Percentiles rank a stretch among this genome's conserved stretches.
Evolutionary conservation across 2,888 invertebrate genomes (phyloP).

Genomic region (Andrena haemorrhoa): DNA sequence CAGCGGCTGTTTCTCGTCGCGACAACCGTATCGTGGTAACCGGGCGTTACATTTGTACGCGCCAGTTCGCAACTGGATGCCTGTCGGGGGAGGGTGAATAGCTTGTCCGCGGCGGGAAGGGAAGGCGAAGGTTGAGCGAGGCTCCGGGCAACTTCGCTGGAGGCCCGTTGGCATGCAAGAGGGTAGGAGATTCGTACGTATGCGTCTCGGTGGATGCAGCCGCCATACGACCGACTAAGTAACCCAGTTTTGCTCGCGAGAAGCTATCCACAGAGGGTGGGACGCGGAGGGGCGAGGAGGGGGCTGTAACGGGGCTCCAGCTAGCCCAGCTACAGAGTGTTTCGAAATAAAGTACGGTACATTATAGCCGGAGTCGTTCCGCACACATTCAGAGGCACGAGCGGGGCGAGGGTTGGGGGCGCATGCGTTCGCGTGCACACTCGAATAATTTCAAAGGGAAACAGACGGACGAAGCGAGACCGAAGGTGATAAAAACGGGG

Average conservation of each 20-base stretch:
- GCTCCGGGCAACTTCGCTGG: slow-evolving; percentile 43
- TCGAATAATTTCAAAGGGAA: slow-evolving; percentile 53
- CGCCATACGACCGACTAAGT: slow-evolving; percentile 61
- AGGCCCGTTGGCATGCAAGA: slow-evolving; percentile 34
- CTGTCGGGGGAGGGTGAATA: neutral
- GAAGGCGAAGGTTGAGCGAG: slow-evolving; percentile 38
- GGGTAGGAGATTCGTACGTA: slow-evolving; percentile 22
- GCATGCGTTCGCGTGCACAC: slow-evolving; percentile 39
- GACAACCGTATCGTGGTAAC: neutral
- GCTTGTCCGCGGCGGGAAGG: neutral
- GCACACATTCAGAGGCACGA: slow-evolving; percentile 37
- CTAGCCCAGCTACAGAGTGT: slow-evolving; percentile 41
- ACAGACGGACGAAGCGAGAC: slow-evolving; percentile 18
- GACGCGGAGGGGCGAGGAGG: neutral
- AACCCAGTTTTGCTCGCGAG: slow-evolving; percentile 66
- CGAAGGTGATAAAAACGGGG: slow-evolving; percentile 35
- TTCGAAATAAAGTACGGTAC: slow-evolving; percentile 70
- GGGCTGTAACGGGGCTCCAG: neutral
- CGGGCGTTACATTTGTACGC: slow-evolving; percentile 19
- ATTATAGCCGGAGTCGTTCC: slow-evolving; percentile 61
- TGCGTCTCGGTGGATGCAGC: slow-evolving; percentile 48
- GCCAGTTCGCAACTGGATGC: slow-evolving; percentile 20
- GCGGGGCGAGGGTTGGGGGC: slow-evolving; percentile 25
- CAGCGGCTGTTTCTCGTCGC: slow-evolving; percentile 3
- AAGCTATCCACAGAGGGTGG: slow-evolving; percentile 14